Percentiles rank a stretch among this genome's conserved stretches.
These are phyloP conservation scores for Porites cylindrica DNA, from an alignment of 92 coral and sea anemone species.

Conservation along the genomic window DNA sequence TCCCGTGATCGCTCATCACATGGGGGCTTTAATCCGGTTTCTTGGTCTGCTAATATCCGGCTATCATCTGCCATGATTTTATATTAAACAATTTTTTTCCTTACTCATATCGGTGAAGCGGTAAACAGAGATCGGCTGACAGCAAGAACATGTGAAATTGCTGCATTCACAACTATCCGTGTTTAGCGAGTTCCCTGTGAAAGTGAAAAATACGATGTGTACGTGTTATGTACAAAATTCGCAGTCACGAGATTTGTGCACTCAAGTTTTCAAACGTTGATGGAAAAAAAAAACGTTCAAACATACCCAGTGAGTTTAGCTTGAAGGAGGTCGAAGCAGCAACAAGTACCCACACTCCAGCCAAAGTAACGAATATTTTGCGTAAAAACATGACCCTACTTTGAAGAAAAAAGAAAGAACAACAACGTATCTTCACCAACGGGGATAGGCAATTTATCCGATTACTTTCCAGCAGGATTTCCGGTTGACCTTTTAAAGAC, in stretches of 20 bases:
- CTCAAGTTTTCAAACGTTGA: background rate
- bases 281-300: background rate
- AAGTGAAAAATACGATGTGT: background rate
- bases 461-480: background rate
- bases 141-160: slow-evolving; percentile 26
- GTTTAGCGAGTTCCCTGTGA: background rate
- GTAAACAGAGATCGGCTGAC: slow-evolving; percentile 15
- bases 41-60: too few relatives aligned
- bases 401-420: background rate
- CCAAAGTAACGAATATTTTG: background rate
- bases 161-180: slow-evolving; percentile 1
- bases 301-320: slow-evolving; percentile 20
- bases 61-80: too few relatives aligned
- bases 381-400: background rate
- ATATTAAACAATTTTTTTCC: background rate
- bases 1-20: too few relatives aligned
- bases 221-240: background rate
- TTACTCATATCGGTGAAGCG: slow-evolving; percentile 19
- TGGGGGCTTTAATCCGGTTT: too few relatives aligned
- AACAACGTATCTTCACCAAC: background rate
- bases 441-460: background rate
- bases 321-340: background rate
- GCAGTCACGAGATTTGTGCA: background rate
- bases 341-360: background rate
- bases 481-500: background rate